Evolutionary conservation across 2,113 vertebrate species (phyloP), one percentile per base, ranked within the genome.

Genomic region (Bombycilla garrulus): DNA sequence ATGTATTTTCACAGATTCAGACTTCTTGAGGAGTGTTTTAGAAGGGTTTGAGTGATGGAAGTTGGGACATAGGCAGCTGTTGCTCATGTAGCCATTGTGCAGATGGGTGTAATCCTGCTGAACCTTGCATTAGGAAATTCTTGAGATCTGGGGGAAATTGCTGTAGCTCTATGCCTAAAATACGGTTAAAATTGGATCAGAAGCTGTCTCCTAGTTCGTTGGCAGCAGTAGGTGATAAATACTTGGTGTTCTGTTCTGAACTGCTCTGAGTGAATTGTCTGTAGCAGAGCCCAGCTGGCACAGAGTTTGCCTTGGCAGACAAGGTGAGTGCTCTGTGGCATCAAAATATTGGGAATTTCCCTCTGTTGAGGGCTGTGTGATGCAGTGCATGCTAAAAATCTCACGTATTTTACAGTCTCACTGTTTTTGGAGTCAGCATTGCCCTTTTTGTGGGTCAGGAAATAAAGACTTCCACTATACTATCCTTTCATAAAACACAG

Each of bases 51-150:
- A 25, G 29, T 24, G 53, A 6, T 47, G 14, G 7, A 14, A 16
- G 15, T 3, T 74, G 18, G 17, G 15, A 28, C 14, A 3, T 22
- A 9, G 28, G 44, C 26, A 51, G 56, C 38, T 82, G 23, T 57
- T 56, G 26, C 45, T 82, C 16, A 1, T 0, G 0, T 14, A 22
- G 47, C 1, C 4, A 1, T 58, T 57, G 23, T 53, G 44, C 36
- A 79, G 24, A 23, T 56, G 24, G 1, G 0, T 62, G 13, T 12
- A 36, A 2, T 88, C 25, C 12, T 65, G 8, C 45, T 88, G 36
- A 61, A 21, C 29, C 12, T 61, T 70, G 20, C 5, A 1, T 35
- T 72, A 6, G 29, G 29, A 38, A 38, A 5, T 54, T 14, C 7
- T 36, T 44, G 29, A 42, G 26, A 28, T 54, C 21, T 26, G 19